Evolutionary conservation across 2,888 invertebrate species (phyloP).

Genomic region (Polia nebulosa): DNA sequence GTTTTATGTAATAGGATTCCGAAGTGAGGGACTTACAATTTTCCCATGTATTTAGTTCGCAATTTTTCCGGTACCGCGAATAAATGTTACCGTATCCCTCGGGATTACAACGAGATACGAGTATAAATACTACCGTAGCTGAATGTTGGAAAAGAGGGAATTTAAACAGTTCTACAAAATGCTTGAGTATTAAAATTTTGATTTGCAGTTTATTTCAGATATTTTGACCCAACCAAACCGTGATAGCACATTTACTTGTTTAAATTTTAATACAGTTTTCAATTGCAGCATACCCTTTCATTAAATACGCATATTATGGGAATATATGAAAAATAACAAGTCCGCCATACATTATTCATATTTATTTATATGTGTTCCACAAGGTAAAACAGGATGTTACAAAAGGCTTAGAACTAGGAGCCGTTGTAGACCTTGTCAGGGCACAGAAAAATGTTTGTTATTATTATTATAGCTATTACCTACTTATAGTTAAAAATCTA

Average conservation of each 20-base stretch:
- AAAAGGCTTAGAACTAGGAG: no score
- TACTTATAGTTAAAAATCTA: no score
- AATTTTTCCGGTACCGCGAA: constrained; percentile 26
- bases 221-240: not conserved
- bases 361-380: no score
- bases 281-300: no score
- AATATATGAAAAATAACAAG: no score
- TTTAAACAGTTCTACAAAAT: not conserved
- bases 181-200: not conserved
- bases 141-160: not conserved
- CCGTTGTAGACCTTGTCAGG: no score
- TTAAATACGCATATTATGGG: no score
- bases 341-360: no score
- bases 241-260: not conserved
- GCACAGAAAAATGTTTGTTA: no score
- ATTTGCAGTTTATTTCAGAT: not conserved
- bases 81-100: constrained; percentile 24
- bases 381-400: no score
- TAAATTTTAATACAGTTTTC: not conserved
- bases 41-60: constrained; percentile 26
- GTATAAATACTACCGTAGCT: not conserved
- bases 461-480: no score
- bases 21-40: constrained; percentile 9
- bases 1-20: constrained; percentile 34
- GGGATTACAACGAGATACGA: constrained; percentile 7